A percentile compares a stretch with the other conserved stretches of the same genome.
phyloP scores from a whole-genome alignment of 2,113 vertebrate species.

The Scomber colias region DNA sequence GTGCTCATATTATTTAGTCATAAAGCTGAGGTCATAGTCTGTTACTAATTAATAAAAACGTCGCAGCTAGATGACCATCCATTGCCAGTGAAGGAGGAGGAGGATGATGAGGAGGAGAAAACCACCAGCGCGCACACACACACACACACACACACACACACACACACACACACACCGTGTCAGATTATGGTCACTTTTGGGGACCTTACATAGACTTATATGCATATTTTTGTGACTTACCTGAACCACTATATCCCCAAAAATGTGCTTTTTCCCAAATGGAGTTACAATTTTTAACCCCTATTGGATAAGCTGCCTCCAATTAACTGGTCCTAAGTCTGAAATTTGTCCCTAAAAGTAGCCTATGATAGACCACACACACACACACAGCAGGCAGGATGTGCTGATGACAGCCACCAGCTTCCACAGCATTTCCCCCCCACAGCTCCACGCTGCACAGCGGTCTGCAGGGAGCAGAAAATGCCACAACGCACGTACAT shows the following conservation, averaged over 20 bases:
- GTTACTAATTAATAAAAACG: constrained; percentile 38
- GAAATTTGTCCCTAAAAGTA: constrained; percentile 1
- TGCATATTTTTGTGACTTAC: no score
- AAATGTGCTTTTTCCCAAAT: background rate
- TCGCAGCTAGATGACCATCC: constrained; percentile 45
- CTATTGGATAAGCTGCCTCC: no score
- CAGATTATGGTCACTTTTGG: no score
- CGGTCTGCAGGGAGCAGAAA: constrained; percentile 68
- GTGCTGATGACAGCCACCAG: constrained; percentile 73
- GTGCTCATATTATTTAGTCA: constrained; percentile 9
- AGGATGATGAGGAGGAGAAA: constrained; percentile 7
- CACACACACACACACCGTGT: no score
- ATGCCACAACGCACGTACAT: constrained; percentile 54
- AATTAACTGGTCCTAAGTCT: no score
- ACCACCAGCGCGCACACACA: no score
- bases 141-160: no score
- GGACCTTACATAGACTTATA: no score
- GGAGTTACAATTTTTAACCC: no score
- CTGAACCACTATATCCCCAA: no score
- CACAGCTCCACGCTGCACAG: constrained; percentile 55
- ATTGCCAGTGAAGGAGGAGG: constrained; percentile 20
- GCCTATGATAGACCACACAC: no score
- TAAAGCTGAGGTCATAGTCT: background rate
- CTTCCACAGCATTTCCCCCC: constrained; percentile 70
- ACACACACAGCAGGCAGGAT: constrained; percentile 54